phyloP scores from a whole-genome alignment of 2,888 invertebrate species.

The Emmelina monodactyla region DNA sequence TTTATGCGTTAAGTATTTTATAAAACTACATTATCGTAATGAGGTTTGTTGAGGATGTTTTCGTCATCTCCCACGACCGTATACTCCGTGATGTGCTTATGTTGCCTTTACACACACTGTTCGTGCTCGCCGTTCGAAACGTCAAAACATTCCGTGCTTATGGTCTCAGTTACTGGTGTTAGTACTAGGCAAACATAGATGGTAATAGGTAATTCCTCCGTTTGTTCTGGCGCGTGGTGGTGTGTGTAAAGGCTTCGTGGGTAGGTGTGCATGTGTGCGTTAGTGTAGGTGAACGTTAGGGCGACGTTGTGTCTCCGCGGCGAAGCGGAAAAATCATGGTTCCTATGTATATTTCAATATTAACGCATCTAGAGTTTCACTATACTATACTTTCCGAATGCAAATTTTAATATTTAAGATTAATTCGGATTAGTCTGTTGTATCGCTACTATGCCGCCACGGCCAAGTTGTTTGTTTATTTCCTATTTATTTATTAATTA shows the following conservation, averaged over 20 bases:
- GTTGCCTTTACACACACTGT: too few species aligned
- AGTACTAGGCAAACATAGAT: too few species aligned
- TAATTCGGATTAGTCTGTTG: conserved; percentile 65
- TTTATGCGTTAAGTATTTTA: conserved; percentile 44
- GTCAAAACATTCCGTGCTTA: too few species aligned
- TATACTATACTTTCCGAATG: conserved; percentile 66
- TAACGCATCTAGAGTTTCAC: conserved; percentile 66
- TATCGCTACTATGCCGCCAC: conserved; percentile 57
- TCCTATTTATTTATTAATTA: conserved; percentile 30
- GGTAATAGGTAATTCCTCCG: too few species aligned
- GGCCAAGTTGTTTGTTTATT: conserved; percentile 58
- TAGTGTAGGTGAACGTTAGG: conserved; percentile 54
- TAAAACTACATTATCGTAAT: conserved; percentile 28
- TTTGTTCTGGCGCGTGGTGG: too few species aligned
- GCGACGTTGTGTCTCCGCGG: conserved; percentile 61
- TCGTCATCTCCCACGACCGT: conserved; percentile 19
- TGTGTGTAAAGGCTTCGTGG: neutral
- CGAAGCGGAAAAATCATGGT: conserved; percentile 64
- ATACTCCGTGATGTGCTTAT: conserved; percentile 24
- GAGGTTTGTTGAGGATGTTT: conserved; percentile 34
- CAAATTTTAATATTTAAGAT: conserved; percentile 67
- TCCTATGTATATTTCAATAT: conserved; percentile 69
- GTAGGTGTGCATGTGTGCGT: conserved; percentile 20
- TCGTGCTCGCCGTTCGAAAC: too few species aligned
- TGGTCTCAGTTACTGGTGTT: too few species aligned